A percentile compares a stretch with the other conserved stretches of the same genome.
Evolutionary conservation across 2,888 invertebrate genomes (phyloP).

Genomic region (Harpagoxenus sublaevis): DNA sequence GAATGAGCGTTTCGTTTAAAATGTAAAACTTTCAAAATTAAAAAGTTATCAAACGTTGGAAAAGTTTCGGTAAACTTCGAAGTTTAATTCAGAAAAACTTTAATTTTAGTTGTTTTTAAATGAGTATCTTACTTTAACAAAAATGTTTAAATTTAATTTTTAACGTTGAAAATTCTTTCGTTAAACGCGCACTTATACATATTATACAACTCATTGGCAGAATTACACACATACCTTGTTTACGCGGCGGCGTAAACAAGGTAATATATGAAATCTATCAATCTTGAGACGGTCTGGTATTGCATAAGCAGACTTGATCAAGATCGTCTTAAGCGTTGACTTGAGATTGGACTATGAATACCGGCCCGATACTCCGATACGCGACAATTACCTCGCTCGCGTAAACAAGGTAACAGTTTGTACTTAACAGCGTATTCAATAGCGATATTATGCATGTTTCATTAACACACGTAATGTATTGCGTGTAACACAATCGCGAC

Average conservation of each 20-base stretch:
- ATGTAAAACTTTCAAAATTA: conserved; percentile 29
- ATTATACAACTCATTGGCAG: no score
- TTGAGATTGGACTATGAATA: no score
- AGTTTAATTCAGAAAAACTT: conserved; percentile 23
- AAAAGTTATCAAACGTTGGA: conserved; percentile 4
- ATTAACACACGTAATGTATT: not conserved
- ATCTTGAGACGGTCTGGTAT: no score
- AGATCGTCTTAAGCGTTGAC: no score
- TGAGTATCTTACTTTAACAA: not conserved
- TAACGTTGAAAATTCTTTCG: not conserved
- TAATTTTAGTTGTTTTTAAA: not conserved
- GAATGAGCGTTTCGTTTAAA: conserved; percentile 11
- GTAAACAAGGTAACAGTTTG: no score
- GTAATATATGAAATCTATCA: no score
- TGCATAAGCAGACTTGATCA: no score
- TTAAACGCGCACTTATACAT: not conserved
- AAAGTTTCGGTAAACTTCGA: not conserved
- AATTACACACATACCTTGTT: no score
- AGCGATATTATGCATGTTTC: not conserved
- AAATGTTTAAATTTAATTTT: conserved; percentile 26
- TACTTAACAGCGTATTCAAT: not conserved
- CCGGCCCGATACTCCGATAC: no score
- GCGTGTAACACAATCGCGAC: not conserved
- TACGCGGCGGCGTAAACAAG: no score
- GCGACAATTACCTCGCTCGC: no score